Evolutionary conservation across 2,113 vertebrate species (phyloP).

Genomic region (Synodontis membranacea): DNA sequence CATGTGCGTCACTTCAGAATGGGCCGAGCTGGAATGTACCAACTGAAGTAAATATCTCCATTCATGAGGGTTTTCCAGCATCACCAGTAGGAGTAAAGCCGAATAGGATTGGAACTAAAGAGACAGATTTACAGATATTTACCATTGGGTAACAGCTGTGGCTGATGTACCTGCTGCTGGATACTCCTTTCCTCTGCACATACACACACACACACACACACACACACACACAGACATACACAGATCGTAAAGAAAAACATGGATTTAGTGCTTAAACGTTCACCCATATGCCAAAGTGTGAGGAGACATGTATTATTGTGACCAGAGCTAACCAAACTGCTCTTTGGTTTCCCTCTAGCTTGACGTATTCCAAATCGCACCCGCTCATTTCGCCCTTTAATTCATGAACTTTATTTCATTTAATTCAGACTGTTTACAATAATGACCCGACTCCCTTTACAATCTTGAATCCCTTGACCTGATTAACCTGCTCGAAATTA

Average conservation of each 20-base stretch:
- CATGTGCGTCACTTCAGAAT: constrained; percentile 7
- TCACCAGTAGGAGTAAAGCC: constrained; percentile 61
- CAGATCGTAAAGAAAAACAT: constrained; percentile 36
- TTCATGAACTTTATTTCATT: background rate
- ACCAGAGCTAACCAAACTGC: background rate
- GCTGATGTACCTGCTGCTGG: constrained; percentile 82
- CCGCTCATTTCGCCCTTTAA: constrained; percentile 1
- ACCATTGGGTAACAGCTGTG: constrained; percentile 90
- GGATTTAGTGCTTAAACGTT: constrained; percentile 43
- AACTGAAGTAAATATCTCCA: background rate
- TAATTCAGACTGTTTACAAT: background rate
- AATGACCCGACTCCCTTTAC: background rate
- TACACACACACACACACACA: constrained; percentile 51
- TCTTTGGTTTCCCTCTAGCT: background rate
- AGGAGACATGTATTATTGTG: constrained; percentile 14
- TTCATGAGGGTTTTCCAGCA: constrained; percentile 22
- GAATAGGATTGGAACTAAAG: constrained; percentile 53
- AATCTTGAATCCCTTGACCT: constrained; percentile 1
- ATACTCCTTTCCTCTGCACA: constrained; percentile 86
- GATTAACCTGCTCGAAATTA: constrained; percentile 19
- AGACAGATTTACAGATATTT: constrained; percentile 77
- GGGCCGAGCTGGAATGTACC: background rate
- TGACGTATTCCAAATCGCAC: constrained; percentile 9
- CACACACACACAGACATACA: constrained; percentile 30
- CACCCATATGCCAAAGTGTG: constrained; percentile 29